Conservation (phyloP, 2,888 invertebrate genomes). For the Idaea biselata region DNA sequence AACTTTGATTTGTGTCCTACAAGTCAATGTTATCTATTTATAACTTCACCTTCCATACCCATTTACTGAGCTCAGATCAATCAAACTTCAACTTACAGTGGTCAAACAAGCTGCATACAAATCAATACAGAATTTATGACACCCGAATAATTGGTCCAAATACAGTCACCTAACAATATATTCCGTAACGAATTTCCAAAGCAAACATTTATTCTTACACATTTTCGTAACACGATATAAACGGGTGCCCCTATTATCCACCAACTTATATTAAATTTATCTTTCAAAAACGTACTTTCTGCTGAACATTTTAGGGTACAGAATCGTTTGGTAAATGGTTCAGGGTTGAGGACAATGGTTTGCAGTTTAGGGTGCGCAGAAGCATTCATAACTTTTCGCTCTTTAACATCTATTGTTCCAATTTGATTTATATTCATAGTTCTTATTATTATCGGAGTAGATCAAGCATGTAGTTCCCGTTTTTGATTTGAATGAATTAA, state of each 20-base stretch:
- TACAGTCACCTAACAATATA: slow-evolving; percentile 57
- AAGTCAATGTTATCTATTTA: no score
- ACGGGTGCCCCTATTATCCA: slow-evolving; percentile 65
- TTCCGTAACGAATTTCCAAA: slow-evolving; percentile 77
- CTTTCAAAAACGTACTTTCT: slow-evolving; percentile 19
- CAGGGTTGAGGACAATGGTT: slow-evolving; percentile 59
- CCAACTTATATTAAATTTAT: slow-evolving; percentile 14
- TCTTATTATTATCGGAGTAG: slow-evolving; percentile 68
- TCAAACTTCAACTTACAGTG: not conserved
- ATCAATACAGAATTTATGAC: slow-evolving; percentile 46
- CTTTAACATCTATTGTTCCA: slow-evolving; percentile 75
- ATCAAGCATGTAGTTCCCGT: slow-evolving; percentile 64
- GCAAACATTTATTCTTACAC: slow-evolving; percentile 72
- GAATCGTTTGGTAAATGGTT: slow-evolving; percentile 32
- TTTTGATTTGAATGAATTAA: slow-evolving; percentile 42
- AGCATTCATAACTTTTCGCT: slow-evolving; percentile 78
- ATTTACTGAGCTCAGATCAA: no score
- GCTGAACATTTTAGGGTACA: slow-evolving; percentile 22
- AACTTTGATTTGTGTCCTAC: no score
- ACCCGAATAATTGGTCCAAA: slow-evolving; percentile 61
- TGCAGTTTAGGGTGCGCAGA: slow-evolving; percentile 62
- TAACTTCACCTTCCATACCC: no score
- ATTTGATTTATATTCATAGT: slow-evolving; percentile 80
- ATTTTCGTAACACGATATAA: slow-evolving; percentile 67
- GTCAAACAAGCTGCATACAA: slow-evolving; percentile 8